Conservation (phyloP, 1,140 invertebrate genomes). For the Calephelis virginiensis region DNA sequence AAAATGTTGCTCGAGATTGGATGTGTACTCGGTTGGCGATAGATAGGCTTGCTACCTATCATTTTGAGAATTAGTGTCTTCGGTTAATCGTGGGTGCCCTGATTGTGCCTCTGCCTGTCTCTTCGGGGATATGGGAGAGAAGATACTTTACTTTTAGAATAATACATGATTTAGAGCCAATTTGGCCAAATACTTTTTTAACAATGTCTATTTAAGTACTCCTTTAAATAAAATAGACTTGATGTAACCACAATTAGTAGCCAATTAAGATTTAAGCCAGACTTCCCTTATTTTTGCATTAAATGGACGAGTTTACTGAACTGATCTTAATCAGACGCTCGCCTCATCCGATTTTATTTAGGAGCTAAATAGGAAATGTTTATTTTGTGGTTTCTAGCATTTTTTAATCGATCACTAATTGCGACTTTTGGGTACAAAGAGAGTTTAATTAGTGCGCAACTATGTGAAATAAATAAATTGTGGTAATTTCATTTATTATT, state of each 20-base stretch:
- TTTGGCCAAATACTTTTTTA: background rate
- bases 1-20: no score
- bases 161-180: no score
- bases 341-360: conserved; percentile 63
- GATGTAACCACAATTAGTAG: conserved; percentile 17
- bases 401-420: conserved; percentile 53
- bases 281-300: conserved; percentile 53
- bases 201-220: conserved; percentile 34
- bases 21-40: no score
- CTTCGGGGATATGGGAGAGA: no score
- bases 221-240: conserved; percentile 27
- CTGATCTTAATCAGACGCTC: conserved; percentile 59
- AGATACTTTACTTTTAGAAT: no score
- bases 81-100: no score
- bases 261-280: conserved; percentile 28
- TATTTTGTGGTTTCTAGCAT: conserved; percentile 60
- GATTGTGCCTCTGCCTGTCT: no score
- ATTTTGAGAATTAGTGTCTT: no score
- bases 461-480: no score
- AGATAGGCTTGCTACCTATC: no score
- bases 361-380: conserved; percentile 64
- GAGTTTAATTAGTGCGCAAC: conserved; percentile 18
- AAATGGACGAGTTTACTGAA: conserved; percentile 65
- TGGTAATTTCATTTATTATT: no score
- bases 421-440: conserved; percentile 8